These are phyloP conservation scores for Lysandra bellargus DNA, from an alignment of 2,888 invertebrate genomes.

Conservation along the genomic window DNA sequence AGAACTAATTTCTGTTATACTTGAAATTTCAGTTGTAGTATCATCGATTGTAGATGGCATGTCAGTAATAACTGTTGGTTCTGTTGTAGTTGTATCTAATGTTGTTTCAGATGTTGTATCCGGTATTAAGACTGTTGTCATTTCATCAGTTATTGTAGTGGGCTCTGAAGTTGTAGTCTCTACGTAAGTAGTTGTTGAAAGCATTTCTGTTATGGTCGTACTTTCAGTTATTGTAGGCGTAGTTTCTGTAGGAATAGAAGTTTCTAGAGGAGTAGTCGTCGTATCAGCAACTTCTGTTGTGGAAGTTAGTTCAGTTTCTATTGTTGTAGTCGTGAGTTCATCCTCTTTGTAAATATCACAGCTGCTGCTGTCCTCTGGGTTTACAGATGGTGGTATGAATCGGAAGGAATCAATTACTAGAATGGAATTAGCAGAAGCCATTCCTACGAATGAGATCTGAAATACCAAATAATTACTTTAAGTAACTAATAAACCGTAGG, in stretches of 20 bases:
- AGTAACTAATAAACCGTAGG: neutral
- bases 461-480: slow-evolving; percentile 30
- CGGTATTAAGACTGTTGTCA: neutral
- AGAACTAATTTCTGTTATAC: neutral
- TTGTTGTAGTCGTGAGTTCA: neutral
- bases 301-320: neutral
- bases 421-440: slow-evolving; percentile 36
- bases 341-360: slow-evolving; percentile 12
- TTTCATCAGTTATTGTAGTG: neutral
- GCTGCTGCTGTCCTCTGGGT: slow-evolving; percentile 34
- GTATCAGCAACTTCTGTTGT: neutral
- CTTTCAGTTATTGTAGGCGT: neutral
- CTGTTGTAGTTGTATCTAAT: neutral
- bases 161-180: neutral
- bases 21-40: neutral
- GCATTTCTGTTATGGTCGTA: neutral
- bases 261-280: neutral
- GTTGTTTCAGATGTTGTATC: neutral
- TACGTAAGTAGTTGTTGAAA: neutral
- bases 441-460: slow-evolving; percentile 42
- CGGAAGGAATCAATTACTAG: slow-evolving; percentile 43
- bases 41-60: neutral
- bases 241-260: neutral
- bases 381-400: slow-evolving; percentile 40
- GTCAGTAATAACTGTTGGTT: neutral